A percentile compares a stretch with the other conserved stretches of the same genome.
These are phyloP conservation scores for Diplazon laetatorius DNA, from an alignment of 2,888 invertebrate genomes.

Conservation along the genomic window DNA sequence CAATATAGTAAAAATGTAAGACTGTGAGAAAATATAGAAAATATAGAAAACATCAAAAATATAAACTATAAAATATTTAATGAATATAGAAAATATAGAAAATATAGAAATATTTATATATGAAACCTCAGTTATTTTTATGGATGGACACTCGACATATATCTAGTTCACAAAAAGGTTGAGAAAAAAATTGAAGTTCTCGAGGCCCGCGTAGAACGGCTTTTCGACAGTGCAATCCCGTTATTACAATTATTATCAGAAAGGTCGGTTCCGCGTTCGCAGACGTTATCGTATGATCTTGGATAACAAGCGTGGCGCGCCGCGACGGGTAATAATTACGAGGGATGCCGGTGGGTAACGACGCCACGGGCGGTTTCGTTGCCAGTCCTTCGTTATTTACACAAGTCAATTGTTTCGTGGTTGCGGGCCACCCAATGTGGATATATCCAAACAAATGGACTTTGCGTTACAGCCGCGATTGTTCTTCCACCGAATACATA, in stretches of 20 bases:
- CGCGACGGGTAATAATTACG: constrained; percentile 11
- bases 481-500: constrained; percentile 19
- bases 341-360: constrained; percentile 34
- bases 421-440: constrained; percentile 51
- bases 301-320: constrained; percentile 36
- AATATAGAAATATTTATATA: too few relatives aligned
- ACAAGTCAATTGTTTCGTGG: constrained; percentile 71
- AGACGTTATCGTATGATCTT: constrained; percentile 68
- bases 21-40: too few relatives aligned
- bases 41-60: too few relatives aligned
- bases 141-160: too few relatives aligned
- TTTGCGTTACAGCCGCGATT: constrained; percentile 7
- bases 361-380: constrained; percentile 59
- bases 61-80: too few relatives aligned
- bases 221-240: neutral
- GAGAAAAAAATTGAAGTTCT: too few relatives aligned
- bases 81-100: too few relatives aligned
- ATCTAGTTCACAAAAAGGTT: too few relatives aligned
- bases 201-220: neutral
- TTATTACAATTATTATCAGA: neutral
- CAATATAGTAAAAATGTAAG: too few relatives aligned
- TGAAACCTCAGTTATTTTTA: too few relatives aligned
- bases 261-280: neutral
- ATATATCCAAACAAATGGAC: constrained; percentile 59
- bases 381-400: constrained; percentile 69